Conservation (phyloP, 2,888 invertebrate species). For the Aphelenchoides bicaudatus region DNA sequence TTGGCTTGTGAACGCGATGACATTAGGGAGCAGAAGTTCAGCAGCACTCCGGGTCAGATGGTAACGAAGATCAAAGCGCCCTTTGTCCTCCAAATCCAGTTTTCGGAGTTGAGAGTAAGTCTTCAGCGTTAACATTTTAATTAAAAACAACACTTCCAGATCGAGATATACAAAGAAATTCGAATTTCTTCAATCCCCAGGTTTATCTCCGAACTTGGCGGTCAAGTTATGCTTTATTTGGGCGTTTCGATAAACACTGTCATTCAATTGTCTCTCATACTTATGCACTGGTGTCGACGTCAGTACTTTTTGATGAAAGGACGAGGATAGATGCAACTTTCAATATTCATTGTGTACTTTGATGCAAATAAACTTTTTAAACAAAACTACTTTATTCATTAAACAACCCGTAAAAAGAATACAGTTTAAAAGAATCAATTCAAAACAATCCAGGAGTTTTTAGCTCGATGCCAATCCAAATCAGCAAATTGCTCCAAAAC, state of each 20-base stretch:
- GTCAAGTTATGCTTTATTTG: constrained; percentile 23
- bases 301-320: no score
- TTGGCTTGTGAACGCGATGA: constrained; percentile 11
- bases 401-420: no score
- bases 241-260: constrained; percentile 20
- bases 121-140: background rate
- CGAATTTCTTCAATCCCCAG: background rate
- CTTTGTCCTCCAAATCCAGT: constrained; percentile 1
- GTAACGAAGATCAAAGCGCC: background rate
- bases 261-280: constrained; percentile 14
- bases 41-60: background rate
- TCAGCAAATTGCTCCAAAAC: no score
- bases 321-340: no score
- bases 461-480: no score
- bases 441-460: no score
- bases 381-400: no score
- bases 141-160: background rate
- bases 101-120: background rate
- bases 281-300: constrained; percentile 6
- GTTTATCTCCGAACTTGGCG: constrained; percentile 22
- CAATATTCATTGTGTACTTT: no score
- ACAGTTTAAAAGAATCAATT: no score
- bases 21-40: constrained; percentile 11
- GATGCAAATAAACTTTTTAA: no score
- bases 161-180: constrained; percentile 15